phyloP scores from a whole-genome alignment of 2,888 invertebrate genomes.

The Linhomoeus sp. region DNA sequence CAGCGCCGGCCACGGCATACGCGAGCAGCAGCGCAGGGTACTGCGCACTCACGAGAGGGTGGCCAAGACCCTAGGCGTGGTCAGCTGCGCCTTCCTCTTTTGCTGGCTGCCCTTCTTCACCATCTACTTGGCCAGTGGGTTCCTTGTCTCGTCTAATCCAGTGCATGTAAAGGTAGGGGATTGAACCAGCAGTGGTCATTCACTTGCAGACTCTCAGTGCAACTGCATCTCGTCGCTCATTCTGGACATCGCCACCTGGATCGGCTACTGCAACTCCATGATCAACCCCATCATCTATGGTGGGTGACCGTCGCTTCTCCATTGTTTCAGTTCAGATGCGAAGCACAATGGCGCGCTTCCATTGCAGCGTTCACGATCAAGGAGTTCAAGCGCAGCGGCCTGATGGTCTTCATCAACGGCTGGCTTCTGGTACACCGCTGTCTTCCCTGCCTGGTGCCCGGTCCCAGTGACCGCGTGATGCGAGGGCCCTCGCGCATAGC shows the following conservation, averaged over 20 bases:
- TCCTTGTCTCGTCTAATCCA: conserved; percentile 8
- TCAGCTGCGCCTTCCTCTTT: conserved; percentile 39
- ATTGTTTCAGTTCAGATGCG: conserved; percentile 6
- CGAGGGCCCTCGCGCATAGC: too few species aligned
- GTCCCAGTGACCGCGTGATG: neutral
- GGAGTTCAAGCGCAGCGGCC: conserved; percentile 24
- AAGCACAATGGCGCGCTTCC: conserved; percentile 15
- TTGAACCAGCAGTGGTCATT: neutral
- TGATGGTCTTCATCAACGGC: conserved; percentile 15
- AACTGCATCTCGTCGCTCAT: conserved; percentile 21
- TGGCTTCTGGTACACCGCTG: conserved; percentile 9
- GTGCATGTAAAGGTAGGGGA: too few species aligned
- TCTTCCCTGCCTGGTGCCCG: neutral
- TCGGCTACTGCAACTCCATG: conserved; percentile 27
- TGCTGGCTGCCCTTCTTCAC: conserved; percentile 43
- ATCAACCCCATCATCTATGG: conserved; percentile 17
- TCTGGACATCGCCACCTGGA: conserved; percentile 24
- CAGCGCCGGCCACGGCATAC: conserved; percentile 16
- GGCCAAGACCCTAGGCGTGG: conserved; percentile 40
- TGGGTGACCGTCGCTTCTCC: too few species aligned
- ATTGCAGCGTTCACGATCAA: conserved; percentile 27
- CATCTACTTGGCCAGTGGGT: conserved; percentile 38
- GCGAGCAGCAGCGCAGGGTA: conserved; percentile 26
- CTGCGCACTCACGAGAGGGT: conserved; percentile 34
- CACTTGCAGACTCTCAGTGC: conserved; percentile 21